phyloP scores from a whole-genome alignment of 2,888 invertebrate species.

The Acanthacorydalis orientalis region DNA sequence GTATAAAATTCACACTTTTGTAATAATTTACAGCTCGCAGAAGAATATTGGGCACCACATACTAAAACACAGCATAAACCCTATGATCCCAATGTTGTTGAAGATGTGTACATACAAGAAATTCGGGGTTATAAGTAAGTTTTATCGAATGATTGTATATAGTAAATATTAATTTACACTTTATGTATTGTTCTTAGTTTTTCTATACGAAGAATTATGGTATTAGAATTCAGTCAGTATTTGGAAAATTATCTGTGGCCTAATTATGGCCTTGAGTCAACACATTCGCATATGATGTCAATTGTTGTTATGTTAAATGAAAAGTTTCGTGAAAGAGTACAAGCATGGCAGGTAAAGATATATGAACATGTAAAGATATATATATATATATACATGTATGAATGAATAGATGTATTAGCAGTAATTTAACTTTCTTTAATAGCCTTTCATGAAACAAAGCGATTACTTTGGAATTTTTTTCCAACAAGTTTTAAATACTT shows the following conservation, averaged over 20 bases:
- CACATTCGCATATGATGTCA: slow-evolving; percentile 84
- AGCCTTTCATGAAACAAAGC: slow-evolving; percentile 63
- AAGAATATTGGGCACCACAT: slow-evolving; percentile 85
- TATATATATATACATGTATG: background rate
- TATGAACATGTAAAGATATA: slow-evolving; percentile 34
- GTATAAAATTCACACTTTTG: slow-evolving; percentile 1
- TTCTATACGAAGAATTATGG: slow-evolving; percentile 78
- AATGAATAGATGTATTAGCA: too few species aligned
- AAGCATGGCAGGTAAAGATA: slow-evolving; percentile 71
- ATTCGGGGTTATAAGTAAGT: slow-evolving; percentile 64
- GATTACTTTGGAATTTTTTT: slow-evolving; percentile 70
- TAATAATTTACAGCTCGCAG: slow-evolving; percentile 53
- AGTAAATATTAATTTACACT: slow-evolving; percentile 10
- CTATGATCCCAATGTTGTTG: slow-evolving; percentile 64
- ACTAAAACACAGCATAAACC: slow-evolving; percentile 52
- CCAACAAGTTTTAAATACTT: slow-evolving; percentile 58
- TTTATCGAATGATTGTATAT: slow-evolving; percentile 10
- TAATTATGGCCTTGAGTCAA: slow-evolving; percentile 66
- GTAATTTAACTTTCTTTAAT: slow-evolving; percentile 13
- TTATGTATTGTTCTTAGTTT: slow-evolving; percentile 32
- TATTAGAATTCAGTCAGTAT: slow-evolving; percentile 94
- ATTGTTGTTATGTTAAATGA: slow-evolving; percentile 98
- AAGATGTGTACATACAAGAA: slow-evolving; percentile 78
- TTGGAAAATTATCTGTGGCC: slow-evolving; percentile 96
- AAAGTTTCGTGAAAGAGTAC: slow-evolving; percentile 91